Base-by-base conservation (phyloP, 2,888 invertebrate species). In the Drosophila tanythrix region DNA sequence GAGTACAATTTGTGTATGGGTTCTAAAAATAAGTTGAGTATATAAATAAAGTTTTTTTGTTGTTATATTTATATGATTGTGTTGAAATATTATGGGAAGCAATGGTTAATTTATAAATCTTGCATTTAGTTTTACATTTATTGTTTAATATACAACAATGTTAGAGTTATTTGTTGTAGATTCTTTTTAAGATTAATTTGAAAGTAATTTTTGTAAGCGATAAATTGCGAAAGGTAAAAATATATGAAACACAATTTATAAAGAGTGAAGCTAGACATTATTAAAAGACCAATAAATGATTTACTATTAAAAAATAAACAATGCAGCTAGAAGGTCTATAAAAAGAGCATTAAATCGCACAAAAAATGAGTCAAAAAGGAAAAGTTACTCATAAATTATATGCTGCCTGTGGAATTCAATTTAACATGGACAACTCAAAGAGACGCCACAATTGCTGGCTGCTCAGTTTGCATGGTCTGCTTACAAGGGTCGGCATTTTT, bases 381-480 rank as follows among this genome's bases (percentile, higher is more conserved):
- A 56, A 40, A 56, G 27, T 27, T 31, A 31, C 40, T 43, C 31
- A 31, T 40, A 29, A 43, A 57, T 40, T 29, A 56, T 13, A 56
- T 31, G n/a, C 29, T 38, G 29, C 31, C 40, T 40, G 10, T 56
- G 56, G 29, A 15, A 56, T 21, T 40, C 29, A 56, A 40, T 56
- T 56, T 38, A 50, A 29, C 50, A 27, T 50, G 50, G 50, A 8
- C 46, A 46, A 25, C 46, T 11, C 35, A 60, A 61, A 53, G 52
- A 50, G 27, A 58, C 68, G 67, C 66, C 51, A 74, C 69, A 85
- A 73, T 77, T 77, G 70, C 35, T 50, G 68, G 56, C 74, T 51
- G 56, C 70, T 64, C 69, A 61, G 71, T 83, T 85, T 85, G 79
- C 83, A 83, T 81, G 79, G 60, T 38, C 52, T 67, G 71, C 38